Conservation (phyloP, 2,113 vertebrate species). For the Microcebus lehilahytsara region DNA sequence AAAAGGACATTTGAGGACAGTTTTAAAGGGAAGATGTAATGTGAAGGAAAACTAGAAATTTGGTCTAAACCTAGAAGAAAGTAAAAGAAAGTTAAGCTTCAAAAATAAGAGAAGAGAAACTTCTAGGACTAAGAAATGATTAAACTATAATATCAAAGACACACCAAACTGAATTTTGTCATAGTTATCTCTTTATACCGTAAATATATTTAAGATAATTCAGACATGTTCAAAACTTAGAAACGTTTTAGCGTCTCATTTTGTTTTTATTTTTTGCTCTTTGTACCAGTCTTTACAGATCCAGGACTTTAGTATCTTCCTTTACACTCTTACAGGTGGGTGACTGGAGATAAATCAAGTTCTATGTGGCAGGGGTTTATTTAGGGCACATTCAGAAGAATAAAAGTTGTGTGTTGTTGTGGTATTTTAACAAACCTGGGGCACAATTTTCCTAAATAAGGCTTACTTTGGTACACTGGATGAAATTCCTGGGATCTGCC, state of each 20-base stretch:
- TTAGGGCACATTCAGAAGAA: not conserved
- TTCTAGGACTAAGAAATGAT: not conserved
- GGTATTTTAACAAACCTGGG: not conserved
- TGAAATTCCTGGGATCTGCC: not conserved
- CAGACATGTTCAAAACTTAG: not conserved
- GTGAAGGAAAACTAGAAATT: constrained; percentile 42
- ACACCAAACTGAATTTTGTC: not conserved
- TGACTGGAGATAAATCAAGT: not conserved
- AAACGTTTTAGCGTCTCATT: not conserved
- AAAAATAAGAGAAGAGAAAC: constrained; percentile 20
- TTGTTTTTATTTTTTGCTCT: constrained; percentile 36
- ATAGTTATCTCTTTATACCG: not conserved
- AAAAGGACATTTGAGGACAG: not conserved
- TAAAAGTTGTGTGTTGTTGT: not conserved
- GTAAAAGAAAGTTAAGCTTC: not conserved
- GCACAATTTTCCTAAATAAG: not conserved
- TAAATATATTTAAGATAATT: constrained; percentile 7
- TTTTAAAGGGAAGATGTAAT: constrained; percentile 20
- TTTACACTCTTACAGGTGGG: not conserved
- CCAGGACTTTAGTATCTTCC: constrained; percentile 25
- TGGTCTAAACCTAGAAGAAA: not conserved
- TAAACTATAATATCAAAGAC: not conserved
- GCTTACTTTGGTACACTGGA: not conserved
- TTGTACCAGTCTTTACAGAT: constrained; percentile 6
- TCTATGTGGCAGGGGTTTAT: not conserved